Base-by-base conservation (phyloP, 2,888 invertebrate genomes). In the Holacanthella duospinosa region DNA sequence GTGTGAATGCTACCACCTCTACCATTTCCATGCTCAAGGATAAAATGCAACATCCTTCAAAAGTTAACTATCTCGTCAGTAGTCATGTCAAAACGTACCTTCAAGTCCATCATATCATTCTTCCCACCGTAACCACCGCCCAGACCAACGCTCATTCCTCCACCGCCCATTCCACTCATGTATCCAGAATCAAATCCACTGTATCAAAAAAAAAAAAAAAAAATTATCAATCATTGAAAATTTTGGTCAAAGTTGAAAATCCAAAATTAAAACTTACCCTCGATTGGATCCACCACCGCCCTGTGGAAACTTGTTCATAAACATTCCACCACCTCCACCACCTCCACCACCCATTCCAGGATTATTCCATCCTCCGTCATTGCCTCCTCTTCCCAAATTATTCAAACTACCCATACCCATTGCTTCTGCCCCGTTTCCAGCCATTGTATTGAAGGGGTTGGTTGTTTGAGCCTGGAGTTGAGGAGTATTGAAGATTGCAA, bases 101-200 rank as follows among this genome's bases (percentile, higher is more conserved):
- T 73, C 53, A 66, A 68, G 64, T 69, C 70, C 60, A 66, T 71
- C 62, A 68, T 69, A 64, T 73, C 73, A 64, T 69, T 69, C 54
- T 72, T 72, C 62, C 72, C n/a, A n/a, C n/a, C 72, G 61, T 66
- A 72, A 54, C 68, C 68, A 55, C 71, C 64, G 9, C 65, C 60
- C 60, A 61, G 57, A 29, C 36, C 56, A 36, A 58, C 43, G 24
- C 56, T 68, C 71, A 71, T 71, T 58, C 69, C 70, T 63, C 68
- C 70, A n/a, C 65, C 62, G 1, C 65, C 72, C 72, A 72, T 72
- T 28, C 70, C 70, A 69, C 72, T 72, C 71, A 71, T 71, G 67
- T 73, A 73, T 57, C 71, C 72, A 60, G 70, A 68, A 61, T 68
- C 72, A 60, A 67, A 69, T n/a, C 58, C n/a, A n/a, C n/a, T n/a